Conservation (phyloP, 2,113 vertebrate species). For the Sander vitreus region DNA sequence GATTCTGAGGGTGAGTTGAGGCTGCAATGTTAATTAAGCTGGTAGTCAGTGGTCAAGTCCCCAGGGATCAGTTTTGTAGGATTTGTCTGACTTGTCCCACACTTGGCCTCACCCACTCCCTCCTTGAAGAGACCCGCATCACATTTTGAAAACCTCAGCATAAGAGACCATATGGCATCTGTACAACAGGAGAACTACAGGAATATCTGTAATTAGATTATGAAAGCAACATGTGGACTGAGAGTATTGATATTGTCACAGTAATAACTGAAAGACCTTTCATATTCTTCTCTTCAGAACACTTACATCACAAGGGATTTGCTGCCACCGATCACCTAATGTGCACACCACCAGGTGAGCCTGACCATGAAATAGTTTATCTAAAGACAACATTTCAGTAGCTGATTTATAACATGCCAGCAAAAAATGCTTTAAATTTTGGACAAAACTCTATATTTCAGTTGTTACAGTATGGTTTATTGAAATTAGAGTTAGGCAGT, state of each 20-base stretch:
- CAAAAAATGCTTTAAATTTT: slow-evolving; percentile 19
- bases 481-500: slow-evolving; percentile 84
- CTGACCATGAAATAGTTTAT: slow-evolving; percentile 28
- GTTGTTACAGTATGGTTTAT: slow-evolving; percentile 20
- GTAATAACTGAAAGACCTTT: slow-evolving; percentile 13
- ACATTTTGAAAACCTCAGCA: background rate
- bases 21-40: background rate
- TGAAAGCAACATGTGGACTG: background rate
- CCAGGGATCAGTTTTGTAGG: background rate
- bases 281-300: slow-evolving; percentile 78
- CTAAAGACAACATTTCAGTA: slow-evolving; percentile 1
- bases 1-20: background rate
- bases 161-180: background rate
- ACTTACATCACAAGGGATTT: slow-evolving; percentile 87
- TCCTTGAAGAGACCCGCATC: background rate
- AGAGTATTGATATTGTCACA: slow-evolving; percentile 13
- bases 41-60: background rate
- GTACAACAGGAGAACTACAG: background rate
- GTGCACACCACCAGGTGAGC: slow-evolving; percentile 87
- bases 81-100: background rate
- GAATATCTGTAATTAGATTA: background rate
- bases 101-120: background rate
- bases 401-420: background rate
- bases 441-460: background rate
- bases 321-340: slow-evolving; percentile 86